Base-by-base conservation (phyloP, 1,140 invertebrate genomes). In the Cydia splendana region DNA sequence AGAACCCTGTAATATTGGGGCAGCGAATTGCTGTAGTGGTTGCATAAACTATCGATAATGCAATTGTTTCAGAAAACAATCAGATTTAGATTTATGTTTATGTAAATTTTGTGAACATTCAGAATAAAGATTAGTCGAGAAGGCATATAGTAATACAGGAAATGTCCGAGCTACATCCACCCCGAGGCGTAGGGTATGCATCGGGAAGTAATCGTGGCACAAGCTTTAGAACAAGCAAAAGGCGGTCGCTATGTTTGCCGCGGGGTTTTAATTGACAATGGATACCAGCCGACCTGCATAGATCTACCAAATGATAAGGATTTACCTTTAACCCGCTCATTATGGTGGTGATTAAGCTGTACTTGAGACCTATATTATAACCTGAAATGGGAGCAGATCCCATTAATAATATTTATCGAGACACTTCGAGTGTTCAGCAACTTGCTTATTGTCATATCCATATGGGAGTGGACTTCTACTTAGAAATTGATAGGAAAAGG, bases 71-170 rank as follows among this genome's bases (percentile, higher is more conserved):
- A 42, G 67, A 42, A 38, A 71, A 71, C 67, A 71, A 45, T 86
- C 81, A 85, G 82, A 89, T 91, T 84, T 86, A 88, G 87, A 89
- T 88, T 87, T 86, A 88, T 86, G 57, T 89, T 88, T 87, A 92
- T 91, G 89, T 88, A 88, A 88, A 90, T 90, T 87, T 84, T 84
- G 81, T 77, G 84, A 86, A 85, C 82, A 85, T 81, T 84, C 80
- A 85, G 84, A 84, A 85, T 87, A 85, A 84, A 85, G 84, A 82
- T 86, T 87, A 82, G 81, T 85, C 82, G 81, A 85, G 81, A 83
- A 79, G 80, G 83, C 83, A 87, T 82, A 84, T 76, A 81, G 83
- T 86, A 88, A 90, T 91, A 89, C 89, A 91, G 91, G 90, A 93
- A 91, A 91, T 82, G 87, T 89, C 85, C 80, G 79, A 84, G 82